Percentiles rank a stretch among this genome's conserved stretches.
Conservation (phyloP, 2,888 invertebrate genomes). For the Mycogona germanica region DNA sequence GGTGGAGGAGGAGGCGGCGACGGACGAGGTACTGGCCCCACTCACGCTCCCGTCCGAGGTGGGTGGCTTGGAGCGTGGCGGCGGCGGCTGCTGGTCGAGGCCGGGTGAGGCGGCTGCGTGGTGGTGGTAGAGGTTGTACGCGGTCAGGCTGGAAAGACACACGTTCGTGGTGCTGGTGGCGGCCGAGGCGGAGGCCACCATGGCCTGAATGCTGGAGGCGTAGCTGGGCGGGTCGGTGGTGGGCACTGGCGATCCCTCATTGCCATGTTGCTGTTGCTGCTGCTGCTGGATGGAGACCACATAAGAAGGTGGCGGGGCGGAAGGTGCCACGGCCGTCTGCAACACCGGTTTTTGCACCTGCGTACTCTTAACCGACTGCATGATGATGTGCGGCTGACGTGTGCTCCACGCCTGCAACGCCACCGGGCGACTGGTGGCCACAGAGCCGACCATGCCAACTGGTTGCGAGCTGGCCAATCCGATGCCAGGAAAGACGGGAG, state of each 20-base stretch:
- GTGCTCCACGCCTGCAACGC: slow-evolving; percentile 75
- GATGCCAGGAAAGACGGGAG: slow-evolving; percentile 5
- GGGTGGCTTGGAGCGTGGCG: too few relatives aligned
- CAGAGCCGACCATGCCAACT: slow-evolving; percentile 18
- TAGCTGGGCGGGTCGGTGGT: slow-evolving; percentile 86
- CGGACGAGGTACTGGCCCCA: background rate
- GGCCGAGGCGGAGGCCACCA: slow-evolving; percentile 47
- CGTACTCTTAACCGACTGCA: slow-evolving; percentile 93
- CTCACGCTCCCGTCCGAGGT: too few relatives aligned
- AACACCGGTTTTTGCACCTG: slow-evolving; percentile 89
- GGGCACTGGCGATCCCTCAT: slow-evolving; percentile 25
- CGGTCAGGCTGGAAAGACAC: slow-evolving; percentile 19
- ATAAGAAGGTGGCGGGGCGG: slow-evolving; percentile 46
- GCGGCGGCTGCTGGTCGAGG: background rate
- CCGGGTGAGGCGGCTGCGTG: slow-evolving; percentile 38
- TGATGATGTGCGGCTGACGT: slow-evolving; percentile 82
- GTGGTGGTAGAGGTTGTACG: slow-evolving; percentile 24
- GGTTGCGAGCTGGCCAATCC: slow-evolving; percentile 16
- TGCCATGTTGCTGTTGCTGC: slow-evolving; percentile 20
- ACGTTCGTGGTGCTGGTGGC: slow-evolving; percentile 23
- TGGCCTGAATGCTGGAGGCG: slow-evolving; percentile 76
- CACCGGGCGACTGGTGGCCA: slow-evolving; percentile 35
- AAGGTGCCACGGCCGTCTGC: slow-evolving; percentile 90
- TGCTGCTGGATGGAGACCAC: slow-evolving; percentile 16
- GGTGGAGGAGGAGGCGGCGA: background rate